These are phyloP conservation scores for Oryctolagus cuniculus DNA, from an alignment of 2,113 vertebrate species.

Conservation along the genomic window mOryCun1.1 NC_091436.1:48149501-48150000, in stretches of 20 bases:
- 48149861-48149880: not conserved
- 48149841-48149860: not conserved
- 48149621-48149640: not conserved
- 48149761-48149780: not conserved
- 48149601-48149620: not conserved
- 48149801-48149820: not conserved
- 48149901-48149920: not conserved
- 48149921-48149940: not conserved
- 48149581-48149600: conserved; percentile 10
- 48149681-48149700: not conserved
- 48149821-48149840: not conserved
- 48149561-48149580: not conserved
- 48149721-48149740: not conserved
- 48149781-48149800: not conserved
- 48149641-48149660: not conserved
- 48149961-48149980: not conserved
- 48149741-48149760: not conserved
- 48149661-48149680: not conserved
- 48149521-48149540: too few relatives aligned
- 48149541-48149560: too few relatives aligned
- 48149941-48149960: not conserved
- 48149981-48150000: not conserved
- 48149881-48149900: not conserved
- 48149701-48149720: rapidly evolving
- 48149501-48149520: too few relatives aligned